Evolutionary conservation across 2,113 vertebrate genomes (phyloP).

Genomic region (Fregata magnificens): DNA sequence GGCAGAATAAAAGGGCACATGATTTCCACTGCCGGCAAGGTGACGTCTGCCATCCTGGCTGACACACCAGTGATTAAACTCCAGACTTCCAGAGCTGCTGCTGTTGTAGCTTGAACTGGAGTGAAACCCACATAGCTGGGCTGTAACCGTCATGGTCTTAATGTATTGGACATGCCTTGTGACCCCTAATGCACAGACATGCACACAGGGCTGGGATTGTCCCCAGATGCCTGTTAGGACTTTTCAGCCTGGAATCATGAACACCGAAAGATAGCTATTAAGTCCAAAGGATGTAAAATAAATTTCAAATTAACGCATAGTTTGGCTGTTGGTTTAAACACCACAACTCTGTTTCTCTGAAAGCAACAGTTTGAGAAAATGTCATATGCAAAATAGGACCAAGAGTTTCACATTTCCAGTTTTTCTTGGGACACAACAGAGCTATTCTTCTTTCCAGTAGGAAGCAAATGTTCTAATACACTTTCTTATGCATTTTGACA

Average conservation of each 20-base stretch:
- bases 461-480: background rate
- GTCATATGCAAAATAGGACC: background rate
- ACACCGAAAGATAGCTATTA: conserved; percentile 39
- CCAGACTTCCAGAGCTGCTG: conserved; percentile 27
- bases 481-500: background rate
- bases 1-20: conserved; percentile 36
- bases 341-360: background rate
- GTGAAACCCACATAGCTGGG: conserved; percentile 10
- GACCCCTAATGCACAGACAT: conserved; percentile 22
- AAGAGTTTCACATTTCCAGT: background rate
- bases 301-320: conserved; percentile 12
- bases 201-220: conserved; percentile 13
- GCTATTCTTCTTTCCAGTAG: background rate
- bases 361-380: conserved; percentile 14
- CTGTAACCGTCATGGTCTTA: conserved; percentile 47
- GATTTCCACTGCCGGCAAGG: conserved; percentile 49
- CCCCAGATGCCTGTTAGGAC: conserved; percentile 44
- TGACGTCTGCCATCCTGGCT: conserved; percentile 48
- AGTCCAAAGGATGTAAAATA: conserved; percentile 27
- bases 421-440: background rate
- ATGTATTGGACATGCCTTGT: conserved; percentile 54
- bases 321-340: background rate
- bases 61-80: conserved; percentile 46
- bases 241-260: background rate
- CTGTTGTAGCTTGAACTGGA: conserved; percentile 31